Percentiles rank a stretch among this genome's conserved stretches.
These are phyloP conservation scores for Megalonaias nervosa DNA, from an alignment of 1,140 invertebrate species.

Conservation along the genomic window DNA sequence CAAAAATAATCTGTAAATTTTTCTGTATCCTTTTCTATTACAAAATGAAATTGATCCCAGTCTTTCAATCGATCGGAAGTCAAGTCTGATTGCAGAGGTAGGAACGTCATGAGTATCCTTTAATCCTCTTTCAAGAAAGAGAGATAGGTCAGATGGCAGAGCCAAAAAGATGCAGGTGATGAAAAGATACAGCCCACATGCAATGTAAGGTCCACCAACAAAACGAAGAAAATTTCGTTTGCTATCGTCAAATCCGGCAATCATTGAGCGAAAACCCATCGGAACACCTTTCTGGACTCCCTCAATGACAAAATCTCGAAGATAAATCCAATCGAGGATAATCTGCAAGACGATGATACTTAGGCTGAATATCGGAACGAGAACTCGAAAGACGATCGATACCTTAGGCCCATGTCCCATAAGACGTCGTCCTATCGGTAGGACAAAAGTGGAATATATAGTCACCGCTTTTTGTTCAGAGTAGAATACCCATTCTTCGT, in stretches of 20 bases:
- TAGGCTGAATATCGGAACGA: conserved; percentile 2
- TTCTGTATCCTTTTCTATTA: conserved; percentile 1
- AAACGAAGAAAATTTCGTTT: conserved; percentile 9
- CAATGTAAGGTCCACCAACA: conserved; percentile 19
- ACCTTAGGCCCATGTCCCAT: not conserved
- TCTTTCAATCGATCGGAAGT: not conserved
- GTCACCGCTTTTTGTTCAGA: conserved; percentile 10
- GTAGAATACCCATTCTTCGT: conserved; percentile 1
- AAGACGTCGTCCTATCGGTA: not conserved
- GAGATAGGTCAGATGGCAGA: not conserved
- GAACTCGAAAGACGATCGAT: not conserved
- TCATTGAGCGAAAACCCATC: conserved; percentile 20
- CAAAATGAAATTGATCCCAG: conserved; percentile 11
- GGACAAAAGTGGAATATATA: not conserved
- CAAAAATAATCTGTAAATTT: conserved; percentile 4
- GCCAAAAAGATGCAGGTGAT: conserved; percentile 6
- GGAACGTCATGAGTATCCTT: not conserved
- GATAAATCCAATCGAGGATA: conserved; percentile 10
- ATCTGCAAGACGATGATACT: conserved; percentile 13
- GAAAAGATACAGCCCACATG: conserved; percentile 14
- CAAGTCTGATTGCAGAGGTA: not conserved
- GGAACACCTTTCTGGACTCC: conserved; percentile 17
- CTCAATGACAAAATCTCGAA: not conserved
- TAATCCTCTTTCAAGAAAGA: conserved; percentile 4
- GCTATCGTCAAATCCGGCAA: conserved; percentile 19